Conservation (phyloP, 2,888 invertebrate genomes). For the Hydrotaea cyrtoneurina region DNA sequence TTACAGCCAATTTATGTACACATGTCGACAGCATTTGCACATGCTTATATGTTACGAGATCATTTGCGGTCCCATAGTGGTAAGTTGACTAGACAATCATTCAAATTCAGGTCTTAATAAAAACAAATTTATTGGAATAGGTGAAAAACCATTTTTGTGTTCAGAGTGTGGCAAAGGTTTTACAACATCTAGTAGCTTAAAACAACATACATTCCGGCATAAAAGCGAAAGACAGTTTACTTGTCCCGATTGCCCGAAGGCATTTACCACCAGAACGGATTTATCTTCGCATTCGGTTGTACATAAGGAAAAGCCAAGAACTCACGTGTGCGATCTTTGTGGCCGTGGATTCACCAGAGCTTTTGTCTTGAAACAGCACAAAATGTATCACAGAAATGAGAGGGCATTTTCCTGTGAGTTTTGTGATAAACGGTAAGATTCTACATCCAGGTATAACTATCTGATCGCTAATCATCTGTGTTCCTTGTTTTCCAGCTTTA, state of each 20-base stretch:
- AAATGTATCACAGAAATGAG: slow-evolving; percentile 57
- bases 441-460: background rate
- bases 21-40: background rate
- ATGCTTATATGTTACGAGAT: slow-evolving; percentile 42
- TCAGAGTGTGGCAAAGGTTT: slow-evolving; percentile 61
- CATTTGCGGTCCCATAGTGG: slow-evolving; percentile 56
- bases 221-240: slow-evolving; percentile 43
- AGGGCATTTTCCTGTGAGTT: slow-evolving; percentile 54
- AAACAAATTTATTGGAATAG: slow-evolving; percentile 9
- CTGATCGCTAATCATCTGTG: background rate
- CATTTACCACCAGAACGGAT: slow-evolving; percentile 53
- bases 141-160: slow-evolving; percentile 48
- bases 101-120: background rate
- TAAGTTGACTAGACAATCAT: slow-evolving; percentile 22
- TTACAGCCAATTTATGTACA: background rate
- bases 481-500: slow-evolving; percentile 80
- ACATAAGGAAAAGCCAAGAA: slow-evolving; percentile 53
- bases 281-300: slow-evolving; percentile 46
- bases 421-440: slow-evolving; percentile 56
- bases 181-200: slow-evolving; percentile 49
- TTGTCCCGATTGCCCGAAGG: slow-evolving; percentile 57
- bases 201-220: slow-evolving; percentile 56
- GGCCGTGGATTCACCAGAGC: slow-evolving; percentile 50
- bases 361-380: slow-evolving; percentile 55
- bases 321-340: slow-evolving; percentile 59